phyloP scores from a whole-genome alignment of 2,797 vertebrate species.

The Caiman crocodilus region DNA sequence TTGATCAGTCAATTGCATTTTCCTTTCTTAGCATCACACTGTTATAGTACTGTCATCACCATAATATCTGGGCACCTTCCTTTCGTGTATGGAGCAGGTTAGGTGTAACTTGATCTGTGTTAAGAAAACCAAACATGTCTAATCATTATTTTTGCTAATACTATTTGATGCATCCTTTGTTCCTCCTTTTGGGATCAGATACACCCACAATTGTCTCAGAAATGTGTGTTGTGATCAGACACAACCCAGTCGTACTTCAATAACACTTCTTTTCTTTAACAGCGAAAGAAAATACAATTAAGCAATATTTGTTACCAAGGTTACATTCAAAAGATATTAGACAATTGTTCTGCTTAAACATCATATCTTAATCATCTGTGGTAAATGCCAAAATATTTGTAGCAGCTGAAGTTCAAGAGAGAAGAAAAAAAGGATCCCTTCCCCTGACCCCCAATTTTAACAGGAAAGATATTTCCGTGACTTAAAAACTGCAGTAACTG shows the following conservation, averaged over 20 bases:
- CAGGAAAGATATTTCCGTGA: background rate
- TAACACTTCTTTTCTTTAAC: slow-evolving; percentile 26
- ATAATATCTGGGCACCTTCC: background rate
- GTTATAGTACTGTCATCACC: background rate
- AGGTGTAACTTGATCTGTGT: slow-evolving; percentile 21
- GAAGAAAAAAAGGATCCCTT: background rate
- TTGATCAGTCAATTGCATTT: background rate
- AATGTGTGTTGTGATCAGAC: slow-evolving; percentile 30
- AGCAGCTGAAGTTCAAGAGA: background rate
- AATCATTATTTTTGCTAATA: slow-evolving; percentile 21
- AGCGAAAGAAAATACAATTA: slow-evolving; percentile 57
- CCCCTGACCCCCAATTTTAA: background rate
- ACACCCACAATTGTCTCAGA: slow-evolving; percentile 30
- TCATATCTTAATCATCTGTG: accelerated
- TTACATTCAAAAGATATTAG: slow-evolving; percentile 17
- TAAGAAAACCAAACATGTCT: slow-evolving; percentile 11
- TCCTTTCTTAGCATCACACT: background rate
- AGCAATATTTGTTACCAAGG: background rate
- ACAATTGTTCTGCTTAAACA: background rate
- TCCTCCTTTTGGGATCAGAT: slow-evolving; percentile 39
- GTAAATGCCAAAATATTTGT: background rate
- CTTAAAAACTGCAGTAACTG: background rate
- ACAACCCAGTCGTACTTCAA: slow-evolving; percentile 18
- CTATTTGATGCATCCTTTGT: slow-evolving; percentile 38
- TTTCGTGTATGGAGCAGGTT: background rate